Conservation (phyloP, 2,888 invertebrate genomes). For the Congeria kusceri region DNA sequence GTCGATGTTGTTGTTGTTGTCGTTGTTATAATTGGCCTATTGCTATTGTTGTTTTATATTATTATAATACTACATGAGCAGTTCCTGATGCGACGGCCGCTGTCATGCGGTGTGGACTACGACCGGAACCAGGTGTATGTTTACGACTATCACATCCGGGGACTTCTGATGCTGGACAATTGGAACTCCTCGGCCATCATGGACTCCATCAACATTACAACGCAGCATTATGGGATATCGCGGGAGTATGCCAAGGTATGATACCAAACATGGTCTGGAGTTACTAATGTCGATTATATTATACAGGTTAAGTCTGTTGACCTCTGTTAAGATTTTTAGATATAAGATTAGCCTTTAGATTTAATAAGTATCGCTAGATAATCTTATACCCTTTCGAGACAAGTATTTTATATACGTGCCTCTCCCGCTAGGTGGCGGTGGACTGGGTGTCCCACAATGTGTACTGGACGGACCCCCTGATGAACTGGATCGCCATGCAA, state of each 20-base stretch:
- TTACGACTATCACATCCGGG: constrained; percentile 35
- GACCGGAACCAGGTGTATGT: constrained; percentile 40
- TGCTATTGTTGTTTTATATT: no score
- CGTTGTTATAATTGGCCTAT: no score
- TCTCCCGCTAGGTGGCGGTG: constrained; percentile 45
- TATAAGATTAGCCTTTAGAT: no score
- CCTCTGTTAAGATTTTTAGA: no score
- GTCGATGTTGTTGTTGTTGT: no score
- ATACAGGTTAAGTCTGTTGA: no score
- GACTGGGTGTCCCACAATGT: constrained; percentile 62
- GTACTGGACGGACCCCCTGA: constrained; percentile 50
- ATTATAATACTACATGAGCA: no score
- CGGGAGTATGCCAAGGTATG: constrained; percentile 40
- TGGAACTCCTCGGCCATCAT: constrained; percentile 49
- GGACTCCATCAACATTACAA: constrained; percentile 26
- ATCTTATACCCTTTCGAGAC: no score
- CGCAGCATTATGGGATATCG: constrained; percentile 33
- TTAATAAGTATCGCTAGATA: no score
- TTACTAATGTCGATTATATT: no score
- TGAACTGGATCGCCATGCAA: constrained; percentile 48
- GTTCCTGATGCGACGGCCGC: constrained; percentile 18
- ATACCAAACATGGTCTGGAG: no score
- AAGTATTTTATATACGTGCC: no score
- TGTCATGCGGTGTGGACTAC: constrained; percentile 53
- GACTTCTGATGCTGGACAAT: constrained; percentile 38